Percentiles rank a stretch among this genome's conserved stretches.
Evolutionary conservation across 2,113 vertebrate species (phyloP).

Genomic region (Myiagra hebetior): DNA sequence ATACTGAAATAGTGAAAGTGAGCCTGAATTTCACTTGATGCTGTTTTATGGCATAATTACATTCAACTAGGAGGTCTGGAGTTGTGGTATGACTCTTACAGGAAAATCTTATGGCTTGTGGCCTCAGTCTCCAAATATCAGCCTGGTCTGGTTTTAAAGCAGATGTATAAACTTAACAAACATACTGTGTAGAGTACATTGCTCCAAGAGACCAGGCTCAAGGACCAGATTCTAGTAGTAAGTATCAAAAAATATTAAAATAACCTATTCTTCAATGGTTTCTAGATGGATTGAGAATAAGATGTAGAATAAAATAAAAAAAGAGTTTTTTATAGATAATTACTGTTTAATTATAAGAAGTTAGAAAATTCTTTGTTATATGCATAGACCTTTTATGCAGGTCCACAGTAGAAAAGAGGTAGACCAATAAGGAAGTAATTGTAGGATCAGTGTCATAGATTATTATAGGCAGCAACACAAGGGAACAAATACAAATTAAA

Average conservation of each 20-base stretch:
- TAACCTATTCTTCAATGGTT: background rate
- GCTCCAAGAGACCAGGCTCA: fast-evolving
- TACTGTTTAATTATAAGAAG: background rate
- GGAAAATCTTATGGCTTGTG: background rate
- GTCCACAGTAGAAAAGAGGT: background rate
- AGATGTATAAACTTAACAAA: background rate
- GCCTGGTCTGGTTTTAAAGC: background rate
- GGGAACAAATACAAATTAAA: conserved; percentile 33
- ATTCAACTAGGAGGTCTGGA: background rate
- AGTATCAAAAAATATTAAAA: background rate
- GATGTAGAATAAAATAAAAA: background rate
- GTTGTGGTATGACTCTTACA: background rate
- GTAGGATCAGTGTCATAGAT: background rate
- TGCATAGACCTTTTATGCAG: background rate
- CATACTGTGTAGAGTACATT: background rate
- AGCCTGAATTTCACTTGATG: background rate
- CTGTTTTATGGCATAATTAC: background rate
- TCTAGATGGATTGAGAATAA: background rate
- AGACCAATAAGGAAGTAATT: background rate
- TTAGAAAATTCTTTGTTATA: background rate
- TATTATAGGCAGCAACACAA: background rate
- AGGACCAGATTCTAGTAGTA: background rate
- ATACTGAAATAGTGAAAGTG: background rate
- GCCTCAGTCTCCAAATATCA: background rate
- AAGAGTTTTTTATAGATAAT: background rate